Conservation (phyloP, 92 coral and sea anemone species). For the Parazoanthus atlanticus region DNA sequence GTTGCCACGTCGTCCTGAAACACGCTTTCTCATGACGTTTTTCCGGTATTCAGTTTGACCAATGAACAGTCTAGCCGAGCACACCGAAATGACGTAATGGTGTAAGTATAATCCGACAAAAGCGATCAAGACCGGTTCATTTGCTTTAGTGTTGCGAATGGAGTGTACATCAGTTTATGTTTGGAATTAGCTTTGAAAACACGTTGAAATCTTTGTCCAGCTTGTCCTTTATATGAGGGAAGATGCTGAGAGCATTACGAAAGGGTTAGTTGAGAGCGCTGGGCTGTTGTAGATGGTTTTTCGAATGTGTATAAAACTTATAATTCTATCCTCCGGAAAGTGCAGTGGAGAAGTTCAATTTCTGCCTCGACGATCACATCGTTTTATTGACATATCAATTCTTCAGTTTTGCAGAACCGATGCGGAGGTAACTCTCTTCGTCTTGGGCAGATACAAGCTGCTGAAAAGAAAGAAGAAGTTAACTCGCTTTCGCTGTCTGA, state of each 20-base stretch:
- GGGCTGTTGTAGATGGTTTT: not conserved
- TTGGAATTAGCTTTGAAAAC: not conserved
- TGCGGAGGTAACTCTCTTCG: constrained; percentile 67
- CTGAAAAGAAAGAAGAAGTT: constrained; percentile 77
- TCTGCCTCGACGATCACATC: not conserved
- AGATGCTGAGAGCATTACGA: constrained; percentile 67
- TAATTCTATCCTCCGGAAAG: too few species aligned
- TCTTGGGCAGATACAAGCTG: constrained; percentile 79
- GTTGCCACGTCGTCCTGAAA: constrained; percentile 31
- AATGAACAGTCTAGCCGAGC: constrained; percentile 15
- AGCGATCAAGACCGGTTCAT: not conserved
- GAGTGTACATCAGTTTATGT: not conserved
- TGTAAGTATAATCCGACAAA: not conserved
- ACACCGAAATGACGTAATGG: constrained; percentile 34
- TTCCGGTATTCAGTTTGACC: constrained; percentile 38
- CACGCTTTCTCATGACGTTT: constrained; percentile 36
- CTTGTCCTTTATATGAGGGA: constrained; percentile 30
- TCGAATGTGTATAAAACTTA: too few species aligned
- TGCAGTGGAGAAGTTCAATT: too few species aligned
- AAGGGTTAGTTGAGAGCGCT: constrained; percentile 38
- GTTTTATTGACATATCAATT: not conserved
- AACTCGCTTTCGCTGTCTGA: constrained; percentile 26
- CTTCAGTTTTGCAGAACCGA: constrained; percentile 40
- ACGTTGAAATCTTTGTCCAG: not conserved
- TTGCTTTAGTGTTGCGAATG: not conserved